Evolutionary conservation across 1,140 invertebrate genomes (phyloP).

Genomic region (Drosophila nasuta): DNA sequence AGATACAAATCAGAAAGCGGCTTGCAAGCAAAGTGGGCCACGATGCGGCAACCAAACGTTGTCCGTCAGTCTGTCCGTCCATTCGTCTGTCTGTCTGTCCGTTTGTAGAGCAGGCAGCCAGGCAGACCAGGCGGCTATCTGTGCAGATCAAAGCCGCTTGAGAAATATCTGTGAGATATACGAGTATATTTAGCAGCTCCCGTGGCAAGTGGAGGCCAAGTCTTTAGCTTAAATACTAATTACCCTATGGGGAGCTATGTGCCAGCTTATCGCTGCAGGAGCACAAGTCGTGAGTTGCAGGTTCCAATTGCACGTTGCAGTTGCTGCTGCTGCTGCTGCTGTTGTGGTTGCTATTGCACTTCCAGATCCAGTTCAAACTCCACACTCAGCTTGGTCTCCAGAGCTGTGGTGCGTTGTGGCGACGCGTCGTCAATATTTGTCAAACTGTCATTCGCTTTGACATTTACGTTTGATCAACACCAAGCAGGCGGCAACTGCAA

Average conservation of each 20-base stretch:
- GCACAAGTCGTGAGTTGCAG: slow-evolving; percentile 65
- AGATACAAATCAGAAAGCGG: slow-evolving; percentile 76
- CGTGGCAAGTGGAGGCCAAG: slow-evolving; percentile 70
- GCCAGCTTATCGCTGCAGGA: slow-evolving; percentile 50
- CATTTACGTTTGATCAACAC: slow-evolving; percentile 83
- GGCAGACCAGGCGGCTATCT: slow-evolving; percentile 59
- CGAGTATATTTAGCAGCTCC: slow-evolving; percentile 56
- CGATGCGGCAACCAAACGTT: slow-evolving; percentile 35
- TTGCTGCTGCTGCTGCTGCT: background rate
- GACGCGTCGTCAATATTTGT: slow-evolving; percentile 82
- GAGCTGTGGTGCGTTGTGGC: slow-evolving; percentile 58
- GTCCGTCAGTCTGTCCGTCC: background rate
- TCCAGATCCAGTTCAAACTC: background rate
- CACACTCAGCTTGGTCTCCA: slow-evolving; percentile 8
- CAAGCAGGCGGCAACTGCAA: slow-evolving; percentile 43
- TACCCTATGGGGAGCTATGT: slow-evolving; percentile 75
- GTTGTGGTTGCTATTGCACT: too few relatives aligned
- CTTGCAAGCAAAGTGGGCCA: slow-evolving; percentile 60
- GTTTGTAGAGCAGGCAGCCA: slow-evolving; percentile 20
- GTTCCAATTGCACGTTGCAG: slow-evolving; percentile 16
- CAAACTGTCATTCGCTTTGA: slow-evolving; percentile 80
- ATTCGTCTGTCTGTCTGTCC: background rate
- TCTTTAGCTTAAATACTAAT: slow-evolving; percentile 72
- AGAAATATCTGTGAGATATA: slow-evolving; percentile 47
- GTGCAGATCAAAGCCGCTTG: slow-evolving; percentile 69